Percentiles rank a stretch among this genome's conserved stretches.
These are phyloP conservation scores for Poecile atricapillus DNA, from an alignment of 2,113 vertebrate genomes.

Conservation along the genomic window DNA sequence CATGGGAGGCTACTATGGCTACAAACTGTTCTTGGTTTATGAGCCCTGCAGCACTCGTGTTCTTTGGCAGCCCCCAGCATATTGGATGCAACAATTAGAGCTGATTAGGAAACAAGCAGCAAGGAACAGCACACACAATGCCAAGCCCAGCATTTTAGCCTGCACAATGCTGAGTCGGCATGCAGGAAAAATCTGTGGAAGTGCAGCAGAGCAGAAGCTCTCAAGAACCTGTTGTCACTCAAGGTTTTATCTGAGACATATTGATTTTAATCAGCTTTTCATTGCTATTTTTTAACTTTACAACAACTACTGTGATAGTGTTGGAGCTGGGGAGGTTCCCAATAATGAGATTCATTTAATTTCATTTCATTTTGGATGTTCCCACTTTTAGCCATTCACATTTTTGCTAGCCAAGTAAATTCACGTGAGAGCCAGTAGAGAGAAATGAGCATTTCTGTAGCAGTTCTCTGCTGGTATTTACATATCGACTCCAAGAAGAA, in stretches of 20 bases:
- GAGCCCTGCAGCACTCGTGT: neutral
- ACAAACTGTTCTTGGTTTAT: neutral
- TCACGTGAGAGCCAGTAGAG: neutral
- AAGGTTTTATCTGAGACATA: neutral
- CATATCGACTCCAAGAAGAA: neutral
- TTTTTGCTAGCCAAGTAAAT: neutral
- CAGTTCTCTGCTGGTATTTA: neutral
- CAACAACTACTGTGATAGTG: neutral
- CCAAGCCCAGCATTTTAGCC: neutral
- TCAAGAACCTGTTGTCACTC: neutral
- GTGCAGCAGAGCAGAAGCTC: neutral
- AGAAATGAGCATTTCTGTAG: neutral
- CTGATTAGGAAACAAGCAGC: neutral
- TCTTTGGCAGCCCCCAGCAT: neutral
- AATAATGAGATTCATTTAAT: neutral
- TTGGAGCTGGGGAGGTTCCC: neutral
- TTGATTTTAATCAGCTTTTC: neutral
- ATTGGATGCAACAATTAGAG: neutral
- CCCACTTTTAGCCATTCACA: neutral
- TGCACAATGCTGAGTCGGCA: rapidly evolving
- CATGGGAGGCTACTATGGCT: neutral
- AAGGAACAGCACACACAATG: rapidly evolving
- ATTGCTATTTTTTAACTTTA: neutral
- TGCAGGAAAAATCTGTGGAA: neutral
- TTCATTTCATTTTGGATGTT: neutral